Evolutionary conservation across 1,140 invertebrate genomes (phyloP), one percentile per base, ranked within the genome.

Genomic region (Lepidotrigona ventralis): DNA sequence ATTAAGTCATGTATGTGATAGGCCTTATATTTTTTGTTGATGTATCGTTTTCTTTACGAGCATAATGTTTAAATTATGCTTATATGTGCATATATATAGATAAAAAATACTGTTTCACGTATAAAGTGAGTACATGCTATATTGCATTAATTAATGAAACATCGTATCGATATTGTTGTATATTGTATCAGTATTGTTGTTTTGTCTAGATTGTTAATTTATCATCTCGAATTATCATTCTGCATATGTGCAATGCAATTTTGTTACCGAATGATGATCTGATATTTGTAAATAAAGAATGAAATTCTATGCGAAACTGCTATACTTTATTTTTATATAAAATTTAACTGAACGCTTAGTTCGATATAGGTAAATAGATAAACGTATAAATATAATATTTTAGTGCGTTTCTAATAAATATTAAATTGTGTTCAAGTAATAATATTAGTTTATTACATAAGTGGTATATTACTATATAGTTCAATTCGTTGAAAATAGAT

Each of bases 281-380:
- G 88, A 91, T 87, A 91, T 92, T 92, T 92, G 91, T 92, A 92
- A 92, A 92, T 92, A 92, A 92, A 92, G 71, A 84, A 78, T 46
- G 77, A 88, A 90, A 88, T 73, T 81, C 70, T 83, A 89, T 66
- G 69, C 46, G 71, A 79, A 68, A 82, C 80, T n/a, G 12, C 17
- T 72, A 70, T 23, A 51, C 9, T 74, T 11, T 54, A 73, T 39
- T 82, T 33, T 60, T 60, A n/a, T 60, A 60, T 60, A 60, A 60
- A 60, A 12, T 60, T 60, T 23, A 19, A n/a, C 23, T n/a, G 23
- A n/a, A 60, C 58, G 39, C 39, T 39, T 39, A 39, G 6, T 39
- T 39, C 39, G 39, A 39, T 6, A 39, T 6, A 39, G 39, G 6
- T 39, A 39, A 6, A 39, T 39, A 8, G 39, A 39, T 39, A 39